Conservation (phyloP, 2,797 vertebrate genomes). For the Liasis olivaceus region DNA sequence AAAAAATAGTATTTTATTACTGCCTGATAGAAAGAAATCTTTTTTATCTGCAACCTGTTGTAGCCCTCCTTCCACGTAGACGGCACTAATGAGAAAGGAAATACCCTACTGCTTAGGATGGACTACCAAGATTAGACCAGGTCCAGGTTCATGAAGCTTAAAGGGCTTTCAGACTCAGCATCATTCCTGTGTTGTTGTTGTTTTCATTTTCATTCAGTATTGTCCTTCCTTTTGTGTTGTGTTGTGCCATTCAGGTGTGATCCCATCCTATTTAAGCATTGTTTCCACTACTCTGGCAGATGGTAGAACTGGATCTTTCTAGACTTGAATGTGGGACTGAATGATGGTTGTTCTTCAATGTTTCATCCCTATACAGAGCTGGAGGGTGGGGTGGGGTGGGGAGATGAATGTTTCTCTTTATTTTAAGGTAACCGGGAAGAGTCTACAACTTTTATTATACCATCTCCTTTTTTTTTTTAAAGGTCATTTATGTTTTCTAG, state of each 20-base stretch:
- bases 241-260: background rate
- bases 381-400: background rate
- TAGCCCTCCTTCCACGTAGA: background rate
- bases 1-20: background rate
- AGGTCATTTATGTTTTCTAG: background rate
- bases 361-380: background rate
- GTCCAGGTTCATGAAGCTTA: background rate
- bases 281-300: background rate
- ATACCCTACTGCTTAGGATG: background rate
- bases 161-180: background rate
- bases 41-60: background rate
- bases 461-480: background rate
- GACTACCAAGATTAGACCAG: background rate
- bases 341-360: background rate
- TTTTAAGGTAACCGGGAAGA: constrained; percentile 8
- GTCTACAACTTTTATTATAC: background rate
- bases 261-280: background rate
- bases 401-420: constrained; percentile 2
- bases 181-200: background rate
- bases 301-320: background rate
- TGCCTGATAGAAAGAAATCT: background rate
- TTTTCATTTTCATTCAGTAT: background rate
- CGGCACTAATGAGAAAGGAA: background rate
- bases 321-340: background rate
- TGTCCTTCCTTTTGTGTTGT: background rate